These are phyloP conservation scores for Spatulosminthurus flaviceps DNA, from an alignment of 2,888 invertebrate genomes.

Conservation along the genomic window DNA sequence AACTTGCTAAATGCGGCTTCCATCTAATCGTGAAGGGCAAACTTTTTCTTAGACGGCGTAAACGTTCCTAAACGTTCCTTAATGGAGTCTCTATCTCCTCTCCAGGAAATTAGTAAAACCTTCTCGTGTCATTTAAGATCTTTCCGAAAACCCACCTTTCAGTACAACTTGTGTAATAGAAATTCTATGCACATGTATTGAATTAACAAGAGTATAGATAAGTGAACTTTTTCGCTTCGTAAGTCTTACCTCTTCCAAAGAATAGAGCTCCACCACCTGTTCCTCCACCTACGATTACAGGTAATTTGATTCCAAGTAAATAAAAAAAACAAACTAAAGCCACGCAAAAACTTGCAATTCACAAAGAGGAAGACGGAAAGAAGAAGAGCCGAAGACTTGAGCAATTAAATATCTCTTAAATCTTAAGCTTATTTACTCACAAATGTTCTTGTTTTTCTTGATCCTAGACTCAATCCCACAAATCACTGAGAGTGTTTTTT, in stretches of 20 bases:
- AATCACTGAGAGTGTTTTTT: background rate
- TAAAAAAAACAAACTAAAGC: background rate
- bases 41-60: background rate
- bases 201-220: background rate
- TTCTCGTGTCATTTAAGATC: background rate
- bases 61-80: background rate
- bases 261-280: conserved; percentile 14
- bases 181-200: too few relatives aligned
- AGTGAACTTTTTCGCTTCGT: background rate
- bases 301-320: conserved; percentile 5
- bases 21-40: background rate
- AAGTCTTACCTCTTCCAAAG: background rate
- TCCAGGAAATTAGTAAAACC: conserved; percentile 12
- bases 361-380: too few relatives aligned
- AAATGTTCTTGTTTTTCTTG: conserved; percentile 1
- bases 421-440: background rate
- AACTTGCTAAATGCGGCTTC: background rate
- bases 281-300: conserved; percentile 18
- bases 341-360: conserved; percentile 14
- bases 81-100: background rate
- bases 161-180: too few relatives aligned
- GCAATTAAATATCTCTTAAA: conserved; percentile 10
- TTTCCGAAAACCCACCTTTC: too few relatives aligned
- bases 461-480: background rate
- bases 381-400: too few relatives aligned